A percentile compares a stretch with the other conserved stretches of the same genome.
Conservation (phyloP, 2,113 vertebrate species). For the Oceanites oceanicus region DNA sequence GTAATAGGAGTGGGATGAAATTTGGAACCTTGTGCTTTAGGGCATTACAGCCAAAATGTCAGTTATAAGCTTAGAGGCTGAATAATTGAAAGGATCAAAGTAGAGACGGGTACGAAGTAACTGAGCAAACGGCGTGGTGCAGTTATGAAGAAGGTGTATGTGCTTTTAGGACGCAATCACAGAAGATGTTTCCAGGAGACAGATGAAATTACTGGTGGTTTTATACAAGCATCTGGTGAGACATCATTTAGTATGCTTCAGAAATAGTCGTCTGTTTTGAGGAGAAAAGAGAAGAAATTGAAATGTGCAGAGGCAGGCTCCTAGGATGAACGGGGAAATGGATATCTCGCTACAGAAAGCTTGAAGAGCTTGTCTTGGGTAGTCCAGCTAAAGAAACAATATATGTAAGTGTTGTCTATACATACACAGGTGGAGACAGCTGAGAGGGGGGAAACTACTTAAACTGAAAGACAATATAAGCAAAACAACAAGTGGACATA, state of each 20-base stretch:
- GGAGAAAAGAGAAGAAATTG: not conserved
- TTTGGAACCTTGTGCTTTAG: not conserved
- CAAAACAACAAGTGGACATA: not conserved
- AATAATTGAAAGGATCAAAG: not conserved
- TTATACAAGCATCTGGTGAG: not conserved
- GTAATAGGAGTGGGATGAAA: not conserved
- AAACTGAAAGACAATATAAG: not conserved
- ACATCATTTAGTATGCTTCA: not conserved
- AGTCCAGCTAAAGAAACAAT: not conserved
- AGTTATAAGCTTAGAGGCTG: not conserved
- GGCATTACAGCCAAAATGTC: not conserved
- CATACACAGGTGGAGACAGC: not conserved
- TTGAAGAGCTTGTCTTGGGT: not conserved
- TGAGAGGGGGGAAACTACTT: not conserved
- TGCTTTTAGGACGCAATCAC: not conserved
- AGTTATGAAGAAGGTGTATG: not conserved
- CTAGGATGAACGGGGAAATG: not conserved
- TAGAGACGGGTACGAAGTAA: not conserved
- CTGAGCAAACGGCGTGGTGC: fast-evolving
- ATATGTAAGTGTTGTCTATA: not conserved
- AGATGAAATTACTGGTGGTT: not conserved
- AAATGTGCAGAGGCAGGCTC: not conserved
- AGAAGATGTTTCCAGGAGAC: not conserved
- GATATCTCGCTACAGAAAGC: not conserved
- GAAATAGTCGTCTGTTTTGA: not conserved